These are phyloP conservation scores for Rugalucina vietnamica DNA, from an alignment of 2,888 invertebrate species.

Conservation along the genomic window DNA sequence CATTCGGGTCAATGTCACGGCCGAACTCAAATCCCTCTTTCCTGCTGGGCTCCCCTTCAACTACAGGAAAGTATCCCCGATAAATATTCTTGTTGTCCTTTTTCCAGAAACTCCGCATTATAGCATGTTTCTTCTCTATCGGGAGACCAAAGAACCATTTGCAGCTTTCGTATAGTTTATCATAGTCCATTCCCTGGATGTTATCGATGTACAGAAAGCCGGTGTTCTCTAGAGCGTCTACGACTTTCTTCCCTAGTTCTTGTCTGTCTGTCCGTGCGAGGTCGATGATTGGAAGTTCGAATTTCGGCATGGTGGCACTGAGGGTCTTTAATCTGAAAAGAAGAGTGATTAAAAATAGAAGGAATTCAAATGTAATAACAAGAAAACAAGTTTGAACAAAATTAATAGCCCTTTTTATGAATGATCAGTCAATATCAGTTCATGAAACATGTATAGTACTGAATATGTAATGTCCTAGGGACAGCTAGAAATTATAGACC, in stretches of 20 bases:
- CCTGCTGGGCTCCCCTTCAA: slow-evolving; percentile 12
- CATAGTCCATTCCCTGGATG: slow-evolving; percentile 28
- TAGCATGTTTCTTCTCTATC: not conserved
- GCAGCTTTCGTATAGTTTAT: no score
- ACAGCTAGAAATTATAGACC: no score
- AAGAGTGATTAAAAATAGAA: no score
- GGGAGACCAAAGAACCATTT: slow-evolving; percentile 38
- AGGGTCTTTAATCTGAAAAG: no score
- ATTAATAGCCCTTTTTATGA: no score
- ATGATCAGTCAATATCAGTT: no score
- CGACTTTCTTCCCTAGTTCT: slow-evolving; percentile 32
- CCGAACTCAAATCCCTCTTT: slow-evolving; percentile 51
- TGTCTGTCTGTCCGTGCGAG: slow-evolving; percentile 19
- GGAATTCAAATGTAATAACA: no score
- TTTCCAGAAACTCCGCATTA: slow-evolving; percentile 41
- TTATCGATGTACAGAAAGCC: slow-evolving; percentile 54
- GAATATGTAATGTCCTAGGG: no score
- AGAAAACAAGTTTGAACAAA: no score
- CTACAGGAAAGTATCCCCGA: slow-evolving; percentile 48
- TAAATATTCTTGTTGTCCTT: slow-evolving; percentile 32
- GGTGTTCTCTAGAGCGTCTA: slow-evolving; percentile 40
- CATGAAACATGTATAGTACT: no score
- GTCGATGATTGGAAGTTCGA: slow-evolving; percentile 45
- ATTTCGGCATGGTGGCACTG: not conserved
- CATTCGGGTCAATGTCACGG: not conserved